These are phyloP conservation scores for Pedionomus torquatus DNA, from an alignment of 2,113 vertebrate species.

Conservation along the genomic window DNA sequence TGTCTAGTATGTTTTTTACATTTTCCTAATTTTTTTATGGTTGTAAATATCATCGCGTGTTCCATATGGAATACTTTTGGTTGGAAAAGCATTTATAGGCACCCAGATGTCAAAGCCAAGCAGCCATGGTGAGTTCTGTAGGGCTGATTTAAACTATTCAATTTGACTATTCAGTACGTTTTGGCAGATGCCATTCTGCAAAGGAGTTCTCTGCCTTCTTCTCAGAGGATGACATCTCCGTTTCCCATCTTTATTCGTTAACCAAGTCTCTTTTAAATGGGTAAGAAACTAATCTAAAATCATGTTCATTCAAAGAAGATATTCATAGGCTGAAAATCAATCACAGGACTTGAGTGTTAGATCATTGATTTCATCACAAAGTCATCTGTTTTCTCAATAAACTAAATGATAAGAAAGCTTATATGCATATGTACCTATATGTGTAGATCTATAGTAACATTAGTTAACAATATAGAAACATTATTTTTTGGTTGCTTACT, in stretches of 20 bases:
- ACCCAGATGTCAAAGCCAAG: not conserved
- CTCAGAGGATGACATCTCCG: not conserved
- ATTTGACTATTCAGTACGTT: not conserved
- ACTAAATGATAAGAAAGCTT: not conserved
- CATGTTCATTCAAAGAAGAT: not conserved
- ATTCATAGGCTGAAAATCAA: not conserved
- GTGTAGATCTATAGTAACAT: not conserved
- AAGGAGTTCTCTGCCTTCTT: not conserved
- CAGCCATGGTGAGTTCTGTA: not conserved
- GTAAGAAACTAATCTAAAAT: not conserved
- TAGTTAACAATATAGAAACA: not conserved
- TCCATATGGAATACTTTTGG: not conserved
- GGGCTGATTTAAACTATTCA: not conserved
- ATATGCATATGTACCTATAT: not conserved
- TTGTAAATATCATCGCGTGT: not conserved
- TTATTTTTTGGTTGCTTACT: not conserved
- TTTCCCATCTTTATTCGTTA: not conserved
- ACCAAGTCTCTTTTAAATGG: not conserved
- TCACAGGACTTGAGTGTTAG: not conserved
- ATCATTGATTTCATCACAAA: not conserved
- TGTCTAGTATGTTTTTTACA: not conserved
- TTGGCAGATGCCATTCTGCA: not conserved
- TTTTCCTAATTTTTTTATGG: not conserved
- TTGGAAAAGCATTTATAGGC: not conserved
- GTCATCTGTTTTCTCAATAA: not conserved